Evolutionary conservation across 2,888 invertebrate species (phyloP).

Genomic region (Taenaris catops): DNA sequence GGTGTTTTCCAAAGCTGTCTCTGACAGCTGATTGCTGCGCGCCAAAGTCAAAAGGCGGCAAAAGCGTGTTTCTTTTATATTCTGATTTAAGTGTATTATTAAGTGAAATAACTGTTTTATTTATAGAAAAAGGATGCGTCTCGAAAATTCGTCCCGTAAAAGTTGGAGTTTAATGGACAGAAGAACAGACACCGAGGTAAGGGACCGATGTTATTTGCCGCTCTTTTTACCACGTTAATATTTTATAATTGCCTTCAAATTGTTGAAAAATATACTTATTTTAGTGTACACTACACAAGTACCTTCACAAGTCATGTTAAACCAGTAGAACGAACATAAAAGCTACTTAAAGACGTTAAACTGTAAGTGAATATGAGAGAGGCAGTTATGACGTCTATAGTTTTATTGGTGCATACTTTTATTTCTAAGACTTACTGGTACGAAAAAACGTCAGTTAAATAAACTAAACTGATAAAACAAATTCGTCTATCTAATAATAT

Average conservation of each 20-base stretch:
- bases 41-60: slow-evolving; percentile 72
- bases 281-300: too few relatives aligned
- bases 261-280: too few relatives aligned
- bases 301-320: too few relatives aligned
- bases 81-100: slow-evolving; percentile 2
- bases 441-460: too few relatives aligned
- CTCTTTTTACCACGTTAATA: slow-evolving; percentile 42
- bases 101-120: slow-evolving; percentile 5
- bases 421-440: too few relatives aligned
- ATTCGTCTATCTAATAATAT: too few relatives aligned
- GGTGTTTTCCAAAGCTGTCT: slow-evolving; percentile 24
- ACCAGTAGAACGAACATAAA: too few relatives aligned
- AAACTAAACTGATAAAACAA: too few relatives aligned
- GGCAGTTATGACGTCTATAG: too few relatives aligned
- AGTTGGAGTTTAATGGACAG: slow-evolving; percentile 71
- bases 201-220: slow-evolving; percentile 42
- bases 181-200: slow-evolving; percentile 64
- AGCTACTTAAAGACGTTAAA: too few relatives aligned
- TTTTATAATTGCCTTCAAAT: background rate
- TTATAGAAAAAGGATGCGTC: slow-evolving; percentile 54
- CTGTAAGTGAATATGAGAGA: too few relatives aligned
- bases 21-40: slow-evolving; percentile 72
- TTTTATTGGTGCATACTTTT: too few relatives aligned
- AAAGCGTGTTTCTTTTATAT: slow-evolving; percentile 31
- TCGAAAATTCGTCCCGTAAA: slow-evolving; percentile 49